Evolutionary conservation across 2,113 vertebrate species (phyloP).

Genomic region (Sorex araneus): DNA sequence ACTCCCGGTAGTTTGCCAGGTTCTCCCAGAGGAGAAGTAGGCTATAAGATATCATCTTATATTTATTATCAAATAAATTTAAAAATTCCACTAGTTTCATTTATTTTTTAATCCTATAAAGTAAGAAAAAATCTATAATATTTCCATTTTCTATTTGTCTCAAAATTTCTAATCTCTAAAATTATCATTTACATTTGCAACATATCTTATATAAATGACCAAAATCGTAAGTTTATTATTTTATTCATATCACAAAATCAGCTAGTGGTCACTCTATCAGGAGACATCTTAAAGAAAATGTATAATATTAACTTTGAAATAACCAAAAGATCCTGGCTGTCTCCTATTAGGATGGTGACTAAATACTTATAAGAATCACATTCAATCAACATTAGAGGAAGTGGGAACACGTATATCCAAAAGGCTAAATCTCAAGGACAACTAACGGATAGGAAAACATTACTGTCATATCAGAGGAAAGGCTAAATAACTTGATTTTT

Average conservation of each 20-base stretch:
- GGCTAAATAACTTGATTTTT: background rate
- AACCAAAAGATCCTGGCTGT: background rate
- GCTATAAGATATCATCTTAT: too few species aligned
- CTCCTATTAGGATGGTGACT: background rate
- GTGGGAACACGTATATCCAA: background rate
- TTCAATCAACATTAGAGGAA: background rate
- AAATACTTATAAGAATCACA: background rate
- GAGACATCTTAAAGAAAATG: background rate
- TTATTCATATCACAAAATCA: background rate
- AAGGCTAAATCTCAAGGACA: constrained; percentile 1
- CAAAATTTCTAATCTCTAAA: background rate
- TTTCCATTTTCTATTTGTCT: background rate
- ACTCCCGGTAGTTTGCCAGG: too few species aligned
- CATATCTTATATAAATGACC: background rate
- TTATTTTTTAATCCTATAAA: background rate
- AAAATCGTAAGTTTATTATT: background rate
- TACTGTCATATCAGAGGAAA: background rate
- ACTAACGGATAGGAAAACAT: background rate
- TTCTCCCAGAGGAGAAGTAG: too few species aligned
- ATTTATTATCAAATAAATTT: background rate
- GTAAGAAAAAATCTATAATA: background rate
- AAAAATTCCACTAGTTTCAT: background rate
- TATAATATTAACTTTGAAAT: background rate
- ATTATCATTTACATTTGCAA: background rate
- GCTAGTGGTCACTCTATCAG: background rate